Base-by-base conservation (phyloP, 2,888 invertebrate species). In the Tenthredo mesomela region DNA sequence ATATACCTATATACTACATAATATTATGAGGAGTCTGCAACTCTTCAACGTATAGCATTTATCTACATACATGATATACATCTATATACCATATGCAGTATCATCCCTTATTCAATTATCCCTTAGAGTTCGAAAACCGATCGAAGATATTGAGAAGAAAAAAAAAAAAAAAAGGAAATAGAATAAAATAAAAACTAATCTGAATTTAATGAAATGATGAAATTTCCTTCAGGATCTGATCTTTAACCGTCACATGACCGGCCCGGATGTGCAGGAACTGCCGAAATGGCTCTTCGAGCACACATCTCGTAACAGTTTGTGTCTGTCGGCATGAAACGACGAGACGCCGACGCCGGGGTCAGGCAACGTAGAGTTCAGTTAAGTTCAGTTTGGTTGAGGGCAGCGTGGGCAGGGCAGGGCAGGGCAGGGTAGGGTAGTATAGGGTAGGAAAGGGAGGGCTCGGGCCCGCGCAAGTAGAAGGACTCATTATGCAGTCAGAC, bases 401-500 rank as follows among this genome's bases (percentile, higher is more conserved):
- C 12, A 25, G 61, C 10, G 3, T 25, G 54, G 29, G 29, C 29
- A 29, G 29, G 29, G 29, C 10, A 61, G 54, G 54, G n/a, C 18
- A 61, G 25, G 12, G 61, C 21, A 61, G 25, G 9, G 33, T 2
- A 33, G 54, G 47, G 58, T 43, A n/a, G 47, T 1, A 67, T 18
- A 47, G 61, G 67, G 50, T 15, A 70, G 75, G 78, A 73, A 70
- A 80, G 37, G 43, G 54, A 73, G 29, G 25, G 18, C 25, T 18
- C 33, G 61, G 37, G 25, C 21, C 37, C 65, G 50, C 15, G 73
- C 77, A 78, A 90, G 90, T 90, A 87, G 88, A 87, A 88, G 86
- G 88, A 88, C 88, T 90, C 89, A 88, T 90, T 90, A 90, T 87
- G 88, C 87, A 90, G 89, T 89, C 90, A 87, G 89, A 86, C 86